Percentiles rank a stretch among this genome's conserved stretches.
Evolutionary conservation across 2,113 vertebrate genomes (phyloP).

Genomic region (Amphiprion percula): DNA sequence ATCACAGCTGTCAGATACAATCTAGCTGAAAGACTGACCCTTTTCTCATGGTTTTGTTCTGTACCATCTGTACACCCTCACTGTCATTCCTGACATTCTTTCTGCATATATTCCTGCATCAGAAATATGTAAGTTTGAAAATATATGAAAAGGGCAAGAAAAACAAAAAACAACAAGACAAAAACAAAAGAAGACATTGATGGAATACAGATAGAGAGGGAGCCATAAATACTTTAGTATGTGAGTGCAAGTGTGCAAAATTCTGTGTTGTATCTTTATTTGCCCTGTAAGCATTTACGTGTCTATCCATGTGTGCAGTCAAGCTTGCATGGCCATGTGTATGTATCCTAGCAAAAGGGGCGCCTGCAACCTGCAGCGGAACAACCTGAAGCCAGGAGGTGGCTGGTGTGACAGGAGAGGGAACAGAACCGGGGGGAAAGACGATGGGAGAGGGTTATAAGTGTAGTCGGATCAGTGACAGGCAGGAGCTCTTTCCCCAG

Average conservation of each 20-base stretch:
- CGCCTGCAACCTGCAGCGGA: constrained; percentile 47
- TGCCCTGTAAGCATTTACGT: constrained; percentile 18
- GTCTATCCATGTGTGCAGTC: constrained; percentile 20
- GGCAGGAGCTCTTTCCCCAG: constrained; percentile 71
- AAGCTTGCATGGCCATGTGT: constrained; percentile 13
- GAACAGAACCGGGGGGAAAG: constrained; percentile 40
- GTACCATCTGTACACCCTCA: neutral
- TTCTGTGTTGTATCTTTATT: constrained; percentile 15
- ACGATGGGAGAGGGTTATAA: constrained; percentile 65
- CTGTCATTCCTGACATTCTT: constrained; percentile 1
- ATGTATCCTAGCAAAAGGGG: constrained; percentile 1
- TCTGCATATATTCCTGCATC: constrained; percentile 1
- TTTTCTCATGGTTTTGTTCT: neutral
- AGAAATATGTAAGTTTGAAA: constrained; percentile 6
- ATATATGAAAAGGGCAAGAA: neutral
- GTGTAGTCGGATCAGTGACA: constrained; percentile 77
- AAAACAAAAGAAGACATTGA: neutral
- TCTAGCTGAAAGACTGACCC: neutral
- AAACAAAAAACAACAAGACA: neutral
- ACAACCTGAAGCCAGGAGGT: constrained; percentile 40
- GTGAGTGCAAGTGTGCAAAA: constrained; percentile 12
- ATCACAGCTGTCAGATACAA: neutral
- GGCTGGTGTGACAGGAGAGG: constrained; percentile 52
- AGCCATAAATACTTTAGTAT: constrained; percentile 44
- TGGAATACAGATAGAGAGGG: constrained; percentile 26